Evolutionary conservation across 2,888 invertebrate genomes (phyloP), one percentile per base, ranked within the genome.

Genomic region (Andrena praecox): DNA sequence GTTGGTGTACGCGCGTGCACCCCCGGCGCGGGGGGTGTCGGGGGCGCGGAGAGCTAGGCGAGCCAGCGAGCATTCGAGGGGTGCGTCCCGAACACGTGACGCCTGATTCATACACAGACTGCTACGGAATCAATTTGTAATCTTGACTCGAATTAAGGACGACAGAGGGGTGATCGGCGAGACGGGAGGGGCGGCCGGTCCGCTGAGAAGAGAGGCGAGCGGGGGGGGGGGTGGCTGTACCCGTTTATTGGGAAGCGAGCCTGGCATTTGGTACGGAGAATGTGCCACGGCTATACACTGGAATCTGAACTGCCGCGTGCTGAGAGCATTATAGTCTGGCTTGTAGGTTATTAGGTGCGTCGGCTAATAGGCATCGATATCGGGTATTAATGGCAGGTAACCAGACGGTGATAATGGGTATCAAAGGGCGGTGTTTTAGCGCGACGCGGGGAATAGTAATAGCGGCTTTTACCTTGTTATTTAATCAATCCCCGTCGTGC

Each of bases 121-220:
- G 93, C 93, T 92, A 92, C 92, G 93, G 86, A 93, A 94, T 94
- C 94, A 93, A 94, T 94, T 94, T 93, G 93, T 93, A 94, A 94
- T 93, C 93, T 93, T 92, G 93, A 93, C 93, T 93, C 89, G 92
- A 92, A 93, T 93, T 93, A 93, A 92, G 92, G 91, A 91, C 91
- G 89, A 88, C 75, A 95, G 97, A 97, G 82, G 97, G 82, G 97
- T 94, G 97, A 73, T 97, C 93, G 97, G 77, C 54, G 66, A 29
- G 67, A 48, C 95, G 97, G 97, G 80, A 97, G 63, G 24, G 62
- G 29, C 7, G 68, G 97, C 94, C 97, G 54, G 97, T 92, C 97
- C 96, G 56, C 62, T 1, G 66, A 24, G 73, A 52, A 78, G 60
- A 50, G 59, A 27, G 68, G 56, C 81, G 87, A 82, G 27, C 31